phyloP scores from a whole-genome alignment of 2,113 vertebrate genomes.

The Macquaria australasica region DNA sequence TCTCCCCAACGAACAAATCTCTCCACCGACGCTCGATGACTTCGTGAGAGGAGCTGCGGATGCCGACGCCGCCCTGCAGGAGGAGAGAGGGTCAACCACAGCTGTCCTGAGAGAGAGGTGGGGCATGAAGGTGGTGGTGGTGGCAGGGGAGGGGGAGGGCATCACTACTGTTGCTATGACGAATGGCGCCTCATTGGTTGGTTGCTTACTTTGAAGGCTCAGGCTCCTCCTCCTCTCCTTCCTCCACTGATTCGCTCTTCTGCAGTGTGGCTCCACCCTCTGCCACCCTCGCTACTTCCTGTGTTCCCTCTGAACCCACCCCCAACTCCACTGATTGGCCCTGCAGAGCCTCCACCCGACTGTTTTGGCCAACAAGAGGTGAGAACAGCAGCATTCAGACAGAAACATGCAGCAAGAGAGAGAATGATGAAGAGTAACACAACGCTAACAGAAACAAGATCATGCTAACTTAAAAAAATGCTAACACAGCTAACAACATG shows the following conservation, averaged over 20 bases:
- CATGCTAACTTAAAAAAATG: neutral
- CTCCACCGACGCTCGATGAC: conserved; percentile 92
- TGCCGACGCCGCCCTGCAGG: conserved; percentile 85
- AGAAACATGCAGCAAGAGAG: conserved; percentile 29
- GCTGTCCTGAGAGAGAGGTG: conserved; percentile 68
- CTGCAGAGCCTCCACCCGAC: conserved; percentile 48
- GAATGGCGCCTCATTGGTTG: neutral
- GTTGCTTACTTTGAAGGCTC: conserved; percentile 72
- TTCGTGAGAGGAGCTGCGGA: conserved; percentile 90
- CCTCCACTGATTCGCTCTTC: conserved; percentile 68
- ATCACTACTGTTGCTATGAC: neutral
- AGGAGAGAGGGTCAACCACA: neutral
- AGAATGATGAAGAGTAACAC: conserved; percentile 4
- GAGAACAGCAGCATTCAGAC: conserved; percentile 27
- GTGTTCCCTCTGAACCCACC: conserved; percentile 43
- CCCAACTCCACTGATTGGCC: conserved; percentile 56
- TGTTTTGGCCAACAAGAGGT: conserved; percentile 42
- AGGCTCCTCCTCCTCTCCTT: conserved; percentile 46
- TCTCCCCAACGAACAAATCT: conserved; percentile 93
- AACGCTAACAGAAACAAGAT: neutral
- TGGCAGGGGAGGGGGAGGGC: rapidly evolving
- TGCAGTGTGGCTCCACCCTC: conserved; percentile 18
- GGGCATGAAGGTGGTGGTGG: neutral
- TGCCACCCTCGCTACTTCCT: conserved; percentile 17
- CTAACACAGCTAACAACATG: neutral